Conservation (phyloP, 2,888 invertebrate species). For the Pseudolycoriella hygida region DNA sequence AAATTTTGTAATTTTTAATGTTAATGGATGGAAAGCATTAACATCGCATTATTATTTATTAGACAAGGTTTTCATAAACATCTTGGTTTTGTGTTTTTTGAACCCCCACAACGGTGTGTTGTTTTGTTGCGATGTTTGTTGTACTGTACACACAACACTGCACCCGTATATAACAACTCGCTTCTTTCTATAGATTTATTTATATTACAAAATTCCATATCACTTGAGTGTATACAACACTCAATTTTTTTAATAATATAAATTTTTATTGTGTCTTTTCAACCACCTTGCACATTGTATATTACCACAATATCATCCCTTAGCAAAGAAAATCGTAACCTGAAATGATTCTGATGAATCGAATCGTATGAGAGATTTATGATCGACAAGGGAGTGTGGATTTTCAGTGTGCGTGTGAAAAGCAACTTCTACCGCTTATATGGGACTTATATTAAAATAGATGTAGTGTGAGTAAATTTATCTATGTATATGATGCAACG, state of each 20-base stretch:
- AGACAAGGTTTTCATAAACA: conserved; percentile 5
- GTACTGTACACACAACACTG: too few relatives aligned
- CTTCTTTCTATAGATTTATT: too few relatives aligned
- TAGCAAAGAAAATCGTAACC: not conserved
- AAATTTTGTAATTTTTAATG: conserved; percentile 8
- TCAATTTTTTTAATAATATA: too few relatives aligned
- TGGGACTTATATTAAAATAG: not conserved
- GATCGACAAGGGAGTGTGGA: conserved; percentile 10
- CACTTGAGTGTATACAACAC: too few relatives aligned
- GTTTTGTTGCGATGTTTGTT: too few relatives aligned
- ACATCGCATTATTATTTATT: conserved; percentile 4
- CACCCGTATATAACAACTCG: too few relatives aligned
- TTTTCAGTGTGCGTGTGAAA: conserved; percentile 3
- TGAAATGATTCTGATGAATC: conserved; percentile 9
- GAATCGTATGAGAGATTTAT: conserved; percentile 10
- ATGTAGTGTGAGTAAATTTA: not conserved
- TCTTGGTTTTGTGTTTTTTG: not conserved
- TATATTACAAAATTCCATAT: too few relatives aligned
- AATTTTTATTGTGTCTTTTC: too few relatives aligned
- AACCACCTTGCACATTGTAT: too few relatives aligned
- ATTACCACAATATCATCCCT: too few relatives aligned
- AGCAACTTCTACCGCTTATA: not conserved
- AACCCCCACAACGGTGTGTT: too few relatives aligned
- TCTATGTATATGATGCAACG: not conserved
- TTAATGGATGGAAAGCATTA: conserved; percentile 8